Evolutionary conservation across 2,113 vertebrate genomes (phyloP), one percentile per base, ranked within the genome.

Genomic region (Motacilla alba): DNA sequence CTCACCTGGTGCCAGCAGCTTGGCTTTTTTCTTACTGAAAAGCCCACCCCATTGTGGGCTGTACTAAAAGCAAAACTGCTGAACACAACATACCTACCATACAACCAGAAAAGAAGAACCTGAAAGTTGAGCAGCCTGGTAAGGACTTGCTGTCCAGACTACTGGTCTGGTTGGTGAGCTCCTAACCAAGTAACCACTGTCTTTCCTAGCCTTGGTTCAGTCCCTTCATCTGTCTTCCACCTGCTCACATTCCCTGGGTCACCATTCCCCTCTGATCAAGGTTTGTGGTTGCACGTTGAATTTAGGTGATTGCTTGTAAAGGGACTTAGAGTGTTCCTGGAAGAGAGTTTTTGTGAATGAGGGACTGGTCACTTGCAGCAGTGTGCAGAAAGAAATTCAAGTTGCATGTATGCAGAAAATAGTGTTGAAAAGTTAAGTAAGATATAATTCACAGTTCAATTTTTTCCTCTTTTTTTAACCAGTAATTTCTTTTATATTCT

Each of bases 221-320:
- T 59, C 27, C 10, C 27, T 62, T 83, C 14, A 0, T 59, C 15
- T 44, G 24, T 52, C 21, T 75, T 49, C n/a, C 15, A 35, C 53
- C 24, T 60, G 2, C 55, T 74, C 0, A 0, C 3, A 0, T 59
- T 76, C 44, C 7, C 56, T 64, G 41, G 14, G 15, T 47, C n/a
- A 4, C 1, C 0, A 0, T 23, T 81, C 21, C 23, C 11, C 16
- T 74, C 37, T 35, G 18, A 43, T 35, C 14, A 10, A 30, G 41
- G 13, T 52, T 77, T 2, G 4, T 59, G 49, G n/a, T 15, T 88
- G 63, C 6, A 0, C 8, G 10, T 35, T 81, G 74, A 47, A 41
- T 66, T 58, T 58, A 46, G 18, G 23, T 37, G 11, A 6, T 73
- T 5, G 3, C 4, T 77, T 81, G 7, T 1, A 17, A 31, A 66